These are phyloP conservation scores for Opisthograptis luteolata DNA, from an alignment of 2,888 invertebrate species.

Conservation along the genomic window DNA sequence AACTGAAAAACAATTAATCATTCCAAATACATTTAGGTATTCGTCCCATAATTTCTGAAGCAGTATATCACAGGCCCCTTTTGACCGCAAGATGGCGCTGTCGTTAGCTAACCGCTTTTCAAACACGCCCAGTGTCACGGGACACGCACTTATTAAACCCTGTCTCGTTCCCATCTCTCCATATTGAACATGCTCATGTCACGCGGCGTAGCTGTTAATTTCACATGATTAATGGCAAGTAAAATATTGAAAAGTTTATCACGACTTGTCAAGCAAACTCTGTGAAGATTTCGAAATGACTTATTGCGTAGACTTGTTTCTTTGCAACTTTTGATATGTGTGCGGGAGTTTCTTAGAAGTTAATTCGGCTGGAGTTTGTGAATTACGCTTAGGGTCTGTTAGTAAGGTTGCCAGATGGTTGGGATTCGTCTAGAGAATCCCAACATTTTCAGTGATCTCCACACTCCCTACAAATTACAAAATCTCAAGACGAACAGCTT, in stretches of 20 bases:
- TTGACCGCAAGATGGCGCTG: slow-evolving; percentile 36
- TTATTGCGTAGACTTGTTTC: background rate
- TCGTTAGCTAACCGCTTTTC: slow-evolving; percentile 25
- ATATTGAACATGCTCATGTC: slow-evolving; percentile 36
- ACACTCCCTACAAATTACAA: no score
- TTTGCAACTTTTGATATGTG: background rate
- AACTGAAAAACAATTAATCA: background rate
- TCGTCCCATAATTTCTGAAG: slow-evolving; percentile 6
- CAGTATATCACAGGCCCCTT: slow-evolving; percentile 23
- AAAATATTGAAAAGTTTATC: slow-evolving; percentile 21
- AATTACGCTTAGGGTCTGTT: background rate
- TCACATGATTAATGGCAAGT: slow-evolving; percentile 31
- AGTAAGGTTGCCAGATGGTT: no score
- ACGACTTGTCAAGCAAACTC: slow-evolving; percentile 4
- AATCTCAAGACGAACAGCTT: no score
- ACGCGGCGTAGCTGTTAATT: slow-evolving; percentile 29
- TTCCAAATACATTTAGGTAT: no score
- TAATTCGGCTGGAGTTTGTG: background rate
- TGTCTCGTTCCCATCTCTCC: slow-evolving; percentile 22
- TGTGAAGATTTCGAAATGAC: slow-evolving; percentile 2
- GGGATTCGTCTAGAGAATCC: no score
- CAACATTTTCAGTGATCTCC: no score
- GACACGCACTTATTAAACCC: slow-evolving; percentile 39
- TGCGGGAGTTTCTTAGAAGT: background rate
- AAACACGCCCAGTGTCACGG: slow-evolving; percentile 21